A percentile compares a stretch with the other conserved stretches of the same genome.
These are phyloP conservation scores for Hyles vespertilio DNA, from an alignment of 1,140 invertebrate genomes.

Conservation along the genomic window DNA sequence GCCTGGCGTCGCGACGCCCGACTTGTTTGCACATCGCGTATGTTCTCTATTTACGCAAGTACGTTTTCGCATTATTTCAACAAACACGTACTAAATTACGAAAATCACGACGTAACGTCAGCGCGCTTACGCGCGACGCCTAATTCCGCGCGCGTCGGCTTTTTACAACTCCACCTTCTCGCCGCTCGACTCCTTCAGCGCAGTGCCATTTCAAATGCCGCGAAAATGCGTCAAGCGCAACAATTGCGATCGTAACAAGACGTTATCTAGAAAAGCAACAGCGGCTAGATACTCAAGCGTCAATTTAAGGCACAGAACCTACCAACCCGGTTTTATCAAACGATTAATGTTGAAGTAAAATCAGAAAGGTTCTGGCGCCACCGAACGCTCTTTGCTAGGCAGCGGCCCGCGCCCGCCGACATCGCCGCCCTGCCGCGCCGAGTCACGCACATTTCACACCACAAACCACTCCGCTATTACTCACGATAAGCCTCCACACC, in stretches of 20 bases:
- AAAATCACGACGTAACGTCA: constrained; percentile 33
- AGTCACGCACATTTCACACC: constrained; percentile 46
- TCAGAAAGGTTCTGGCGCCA: constrained; percentile 49
- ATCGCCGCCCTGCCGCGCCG: constrained; percentile 16
- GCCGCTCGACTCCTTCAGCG: no score
- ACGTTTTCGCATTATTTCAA: constrained; percentile 52
- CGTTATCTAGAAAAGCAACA: no score
- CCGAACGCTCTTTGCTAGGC: constrained; percentile 16
- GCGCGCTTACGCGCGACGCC: constrained; percentile 8
- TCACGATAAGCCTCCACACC: constrained; percentile 38
- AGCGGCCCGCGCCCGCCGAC: constrained; percentile 2
- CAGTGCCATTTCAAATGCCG: no score
- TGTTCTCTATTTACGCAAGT: constrained; percentile 65
- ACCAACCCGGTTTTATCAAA: constrained; percentile 49
- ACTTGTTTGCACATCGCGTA: constrained; percentile 58
- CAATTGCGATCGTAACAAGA: no score
- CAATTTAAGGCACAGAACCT: constrained; percentile 23
- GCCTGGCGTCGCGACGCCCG: constrained; percentile 49
- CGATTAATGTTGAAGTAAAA: constrained; percentile 61
- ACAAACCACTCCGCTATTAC: constrained; percentile 43
- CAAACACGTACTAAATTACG: constrained; percentile 38
- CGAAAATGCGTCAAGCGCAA: no score
- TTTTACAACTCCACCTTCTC: constrained; percentile 11
- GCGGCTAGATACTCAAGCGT: constrained; percentile 40
- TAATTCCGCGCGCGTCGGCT: constrained; percentile 12